Percentiles rank a stretch among this genome's conserved stretches.
These are phyloP conservation scores for Netelia melanura DNA, from an alignment of 2,888 invertebrate genomes.

Conservation along the genomic window DNA sequence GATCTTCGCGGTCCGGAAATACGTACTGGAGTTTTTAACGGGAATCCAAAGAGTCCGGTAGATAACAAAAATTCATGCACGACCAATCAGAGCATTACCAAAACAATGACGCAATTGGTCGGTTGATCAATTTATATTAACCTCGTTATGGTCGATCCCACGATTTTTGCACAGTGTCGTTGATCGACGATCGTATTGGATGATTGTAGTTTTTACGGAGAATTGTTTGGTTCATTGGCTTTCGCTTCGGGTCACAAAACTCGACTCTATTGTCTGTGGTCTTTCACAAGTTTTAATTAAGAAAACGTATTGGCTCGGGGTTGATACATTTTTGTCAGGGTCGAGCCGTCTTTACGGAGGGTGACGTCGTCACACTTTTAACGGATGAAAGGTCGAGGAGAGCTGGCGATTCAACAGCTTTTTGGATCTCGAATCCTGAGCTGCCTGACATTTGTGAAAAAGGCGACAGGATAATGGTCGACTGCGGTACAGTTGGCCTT, in stretches of 20 bases:
- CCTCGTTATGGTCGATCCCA: not conserved
- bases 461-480: slow-evolving; percentile 73
- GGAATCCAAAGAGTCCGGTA: slow-evolving; percentile 70
- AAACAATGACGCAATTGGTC: not conserved
- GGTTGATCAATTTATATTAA: not conserved
- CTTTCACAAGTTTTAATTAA: slow-evolving; percentile 3
- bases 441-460: slow-evolving; percentile 68
- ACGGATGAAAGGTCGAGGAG: slow-evolving; percentile 66
- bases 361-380: slow-evolving; percentile 68
- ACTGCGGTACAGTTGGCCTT: slow-evolving; percentile 70
- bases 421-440: slow-evolving; percentile 73
- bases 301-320: slow-evolving; percentile 12
- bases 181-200: slow-evolving; percentile 13
- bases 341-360: slow-evolving; percentile 67
- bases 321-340: slow-evolving; percentile 61
- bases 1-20: slow-evolving; percentile 77
- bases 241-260: not conserved
- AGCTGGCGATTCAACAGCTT: slow-evolving; percentile 66
- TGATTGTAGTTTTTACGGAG: slow-evolving; percentile 5
- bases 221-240: slow-evolving; percentile 31
- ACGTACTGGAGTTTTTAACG: slow-evolving; percentile 74
- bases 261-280: slow-evolving; percentile 17
- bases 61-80: not conserved
- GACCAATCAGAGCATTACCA: no score
- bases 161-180: slow-evolving; percentile 6